Evolutionary conservation across 2,888 invertebrate species (phyloP), one percentile per base, ranked within the genome.

Genomic region (Silvanus unidentatus): DNA sequence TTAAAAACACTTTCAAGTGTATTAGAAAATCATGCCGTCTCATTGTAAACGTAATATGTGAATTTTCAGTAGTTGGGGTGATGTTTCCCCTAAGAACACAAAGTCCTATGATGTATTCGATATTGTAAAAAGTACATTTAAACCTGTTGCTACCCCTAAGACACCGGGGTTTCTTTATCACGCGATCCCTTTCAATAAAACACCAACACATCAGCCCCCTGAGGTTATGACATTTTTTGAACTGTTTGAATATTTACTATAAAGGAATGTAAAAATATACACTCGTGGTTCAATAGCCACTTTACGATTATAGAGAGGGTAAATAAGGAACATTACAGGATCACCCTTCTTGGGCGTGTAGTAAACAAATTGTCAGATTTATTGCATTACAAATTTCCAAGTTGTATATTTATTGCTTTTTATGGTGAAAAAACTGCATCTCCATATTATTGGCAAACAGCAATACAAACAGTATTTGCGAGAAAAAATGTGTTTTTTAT

Each of bases 121-220:
- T 64, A 65, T 22, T 22, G 8, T 65, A 62, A 67, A 65, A 65
- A 65, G 62, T 60, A 57, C 66, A 66, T 66, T 67, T 67, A 63
- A 68, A 68, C 68, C 68, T 68, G 68, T 67, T 68, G 66, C 64
- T 50, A 53, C 57, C 55, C 52, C 53, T 44, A 57, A 55, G 57
- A 58, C 53, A 55, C 45, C 54, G 49, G 50, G 52, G 44, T 50
- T 55, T 47, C 55, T 53, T 49, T 27, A 45, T 43, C 54, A 53
- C 55, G 54, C 55, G 54, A 60, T 58, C 61, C 56, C 61, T 59
- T 61, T 60, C 57, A 58, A 60, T 59, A 58, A 58, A 58, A 55
- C 45, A 50, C 50, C 50, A 47, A 49, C 55, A 43, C 47, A 48
- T 52, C 46, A 49, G 54, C 55, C 60, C 60, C 60, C 58, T 49